Evolutionary conservation across 2,113 vertebrate species (phyloP).

Genomic region (Dasyornis broadbenti): DNA sequence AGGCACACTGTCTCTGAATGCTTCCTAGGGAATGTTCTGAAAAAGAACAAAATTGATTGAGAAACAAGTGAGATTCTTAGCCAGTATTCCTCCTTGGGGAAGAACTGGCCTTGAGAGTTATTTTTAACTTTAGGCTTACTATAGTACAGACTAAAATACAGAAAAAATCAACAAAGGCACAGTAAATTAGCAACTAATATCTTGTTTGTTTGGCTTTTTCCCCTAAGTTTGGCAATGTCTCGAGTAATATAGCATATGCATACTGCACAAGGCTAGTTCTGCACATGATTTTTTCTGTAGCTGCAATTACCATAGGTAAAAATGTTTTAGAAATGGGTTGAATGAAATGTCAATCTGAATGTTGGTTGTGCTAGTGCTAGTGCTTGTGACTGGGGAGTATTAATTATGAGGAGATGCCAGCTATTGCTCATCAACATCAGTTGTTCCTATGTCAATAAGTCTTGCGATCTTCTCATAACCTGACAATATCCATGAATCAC

Average conservation of each 20-base stretch:
- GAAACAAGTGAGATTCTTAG: not conserved
- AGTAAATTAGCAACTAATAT: not conserved
- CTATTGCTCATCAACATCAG: not conserved
- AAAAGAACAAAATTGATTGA: not conserved
- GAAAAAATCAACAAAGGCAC: not conserved
- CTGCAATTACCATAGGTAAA: not conserved
- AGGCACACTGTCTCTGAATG: not conserved
- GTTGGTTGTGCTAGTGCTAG: not conserved
- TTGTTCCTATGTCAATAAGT: not conserved
- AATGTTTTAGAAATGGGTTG: not conserved
- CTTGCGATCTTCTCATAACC: fast-evolving
- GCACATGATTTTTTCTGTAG: not conserved
- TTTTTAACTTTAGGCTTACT: not conserved
- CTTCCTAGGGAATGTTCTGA: not conserved
- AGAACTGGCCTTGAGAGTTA: not conserved
- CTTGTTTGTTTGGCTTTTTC: not conserved
- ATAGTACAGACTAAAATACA: not conserved
- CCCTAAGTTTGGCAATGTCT: not conserved
- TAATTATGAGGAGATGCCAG: not conserved
- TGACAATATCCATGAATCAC: not conserved
- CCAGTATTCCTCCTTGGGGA: not conserved
- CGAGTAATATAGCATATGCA: not conserved
- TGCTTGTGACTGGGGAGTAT: not conserved
- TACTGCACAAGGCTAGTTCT: not conserved
- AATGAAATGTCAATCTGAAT: not conserved